Evolutionary conservation across 2,888 invertebrate species (phyloP), one percentile per base, ranked within the genome.

Genomic region (Timema podura): DNA sequence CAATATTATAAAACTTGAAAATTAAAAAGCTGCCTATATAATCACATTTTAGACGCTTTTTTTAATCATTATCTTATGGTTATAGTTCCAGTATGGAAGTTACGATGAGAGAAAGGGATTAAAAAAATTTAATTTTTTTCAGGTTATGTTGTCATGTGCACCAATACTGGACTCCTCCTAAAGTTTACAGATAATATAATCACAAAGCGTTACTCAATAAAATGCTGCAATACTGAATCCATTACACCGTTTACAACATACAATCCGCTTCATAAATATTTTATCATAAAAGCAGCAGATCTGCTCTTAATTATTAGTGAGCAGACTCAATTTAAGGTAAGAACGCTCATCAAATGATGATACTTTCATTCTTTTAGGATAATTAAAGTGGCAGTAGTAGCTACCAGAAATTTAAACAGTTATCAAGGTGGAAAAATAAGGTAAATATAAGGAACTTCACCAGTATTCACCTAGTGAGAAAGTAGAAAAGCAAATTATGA

Each of bases 111-210:
- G 3, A 30, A 30, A 3, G 30, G 30, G 30, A 30, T 30, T 30
- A 30, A 30, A 30, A 30, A 30, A 30, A 30, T 30, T 1, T 30
- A 30, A 30, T 30, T 30, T 30, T 30, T 30, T 30, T 30, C 61
- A 61, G 69, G 54, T 45, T 65, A 69, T 11, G 48, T 69, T 13
- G 59, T 69, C 8, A 57, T 69, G 9, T 69, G 69, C 30, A 69
- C 66, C 47, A 7, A 10, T 44, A 11, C 16, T 16, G 69, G 69
- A 45, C 47, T 57, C 13, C 65, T 69, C 48, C 45, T 69, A 48
- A 65, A 69, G 15, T 69, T 59, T 48, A 48, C 16, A 11, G 15
- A 44, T 1, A 13, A n/a, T 59, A 51, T 44, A 57, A 47, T 69
- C 16, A 54, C 59, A 9, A 65, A 44, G n/a, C 48, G 57, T 13